A percentile compares a stretch with the other conserved stretches of the same genome.
These are phyloP conservation scores for Chinchilla lanigera DNA, from an alignment of 2,113 vertebrate genomes.

Conservation along the genomic window DNA sequence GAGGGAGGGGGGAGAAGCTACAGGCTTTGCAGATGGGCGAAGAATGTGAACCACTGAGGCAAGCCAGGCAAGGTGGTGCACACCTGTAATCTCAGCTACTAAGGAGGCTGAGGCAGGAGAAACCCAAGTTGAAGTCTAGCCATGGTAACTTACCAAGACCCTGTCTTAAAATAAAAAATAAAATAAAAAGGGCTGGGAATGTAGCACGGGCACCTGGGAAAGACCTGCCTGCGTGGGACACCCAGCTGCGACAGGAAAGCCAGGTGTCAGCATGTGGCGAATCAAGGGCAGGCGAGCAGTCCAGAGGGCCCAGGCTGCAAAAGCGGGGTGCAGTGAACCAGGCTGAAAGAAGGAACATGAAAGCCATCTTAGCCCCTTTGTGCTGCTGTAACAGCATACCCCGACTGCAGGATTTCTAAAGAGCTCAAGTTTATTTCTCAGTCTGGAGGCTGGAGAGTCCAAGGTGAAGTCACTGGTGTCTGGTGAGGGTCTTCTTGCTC, in stretches of 20 bases:
- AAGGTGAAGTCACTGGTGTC: neutral
- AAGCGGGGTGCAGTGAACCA: neutral
- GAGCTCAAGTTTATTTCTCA: neutral
- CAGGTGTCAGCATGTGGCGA: neutral
- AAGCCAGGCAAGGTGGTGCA: neutral
- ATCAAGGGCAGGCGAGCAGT: neutral
- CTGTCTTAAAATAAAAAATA: neutral
- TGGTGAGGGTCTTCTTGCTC: neutral
- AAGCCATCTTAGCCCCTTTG: neutral
- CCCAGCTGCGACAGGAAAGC: neutral
- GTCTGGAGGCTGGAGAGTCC: neutral
- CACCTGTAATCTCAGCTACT: neutral
- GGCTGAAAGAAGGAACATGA: neutral
- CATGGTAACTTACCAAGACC: neutral
- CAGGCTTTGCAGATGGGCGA: neutral
- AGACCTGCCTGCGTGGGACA: neutral
- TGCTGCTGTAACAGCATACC: neutral
- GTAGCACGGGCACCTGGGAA: neutral
- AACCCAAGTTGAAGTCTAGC: neutral
- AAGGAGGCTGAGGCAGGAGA: neutral
- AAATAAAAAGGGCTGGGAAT: neutral
- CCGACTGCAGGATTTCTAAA: neutral
- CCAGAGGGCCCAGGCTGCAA: neutral
- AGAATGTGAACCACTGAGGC: neutral
- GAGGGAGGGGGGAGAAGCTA: neutral